These are phyloP conservation scores for Netelia melanura DNA, from an alignment of 2,888 invertebrate genomes.

Conservation along the genomic window DNA sequence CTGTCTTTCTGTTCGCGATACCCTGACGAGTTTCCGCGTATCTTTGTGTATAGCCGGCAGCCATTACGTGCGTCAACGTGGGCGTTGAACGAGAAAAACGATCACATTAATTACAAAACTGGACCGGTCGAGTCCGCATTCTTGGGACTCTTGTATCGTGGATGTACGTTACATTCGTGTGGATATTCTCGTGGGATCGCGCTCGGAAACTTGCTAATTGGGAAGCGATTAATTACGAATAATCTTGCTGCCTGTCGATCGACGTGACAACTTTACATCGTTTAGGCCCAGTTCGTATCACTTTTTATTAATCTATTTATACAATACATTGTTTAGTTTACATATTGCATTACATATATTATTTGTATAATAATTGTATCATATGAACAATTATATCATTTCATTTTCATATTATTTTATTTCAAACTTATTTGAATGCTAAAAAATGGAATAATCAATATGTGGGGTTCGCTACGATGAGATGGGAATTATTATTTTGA, in stretches of 20 bases:
- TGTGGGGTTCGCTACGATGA: too few relatives aligned
- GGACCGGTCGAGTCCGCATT: conserved; percentile 55
- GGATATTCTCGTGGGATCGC: conserved; percentile 24
- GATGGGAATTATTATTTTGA: too few relatives aligned
- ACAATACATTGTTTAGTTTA: too few relatives aligned
- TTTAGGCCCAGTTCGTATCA: too few relatives aligned
- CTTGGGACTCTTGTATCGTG: conserved; percentile 20
- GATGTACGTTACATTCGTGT: background rate
- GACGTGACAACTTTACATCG: background rate
- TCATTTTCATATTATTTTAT: too few relatives aligned
- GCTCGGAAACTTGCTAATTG: conserved; percentile 32
- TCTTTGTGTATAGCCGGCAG: conserved; percentile 41
- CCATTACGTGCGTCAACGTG: conserved; percentile 59
- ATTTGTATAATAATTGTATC: too few relatives aligned
- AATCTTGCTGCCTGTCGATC: background rate
- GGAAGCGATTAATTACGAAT: conserved; percentile 30
- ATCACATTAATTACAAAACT: conserved; percentile 62
- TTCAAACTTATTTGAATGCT: too few relatives aligned
- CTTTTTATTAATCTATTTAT: too few relatives aligned
- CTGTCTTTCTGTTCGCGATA: conserved; percentile 33
- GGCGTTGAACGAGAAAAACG: conserved; percentile 57
- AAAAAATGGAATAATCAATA: too few relatives aligned
- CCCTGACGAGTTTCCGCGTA: conserved; percentile 53
- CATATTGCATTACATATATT: too few relatives aligned
- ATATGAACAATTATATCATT: too few relatives aligned